Conservation (phyloP, 2,797 vertebrate genomes). For the Monodelphis domestica region DNA sequence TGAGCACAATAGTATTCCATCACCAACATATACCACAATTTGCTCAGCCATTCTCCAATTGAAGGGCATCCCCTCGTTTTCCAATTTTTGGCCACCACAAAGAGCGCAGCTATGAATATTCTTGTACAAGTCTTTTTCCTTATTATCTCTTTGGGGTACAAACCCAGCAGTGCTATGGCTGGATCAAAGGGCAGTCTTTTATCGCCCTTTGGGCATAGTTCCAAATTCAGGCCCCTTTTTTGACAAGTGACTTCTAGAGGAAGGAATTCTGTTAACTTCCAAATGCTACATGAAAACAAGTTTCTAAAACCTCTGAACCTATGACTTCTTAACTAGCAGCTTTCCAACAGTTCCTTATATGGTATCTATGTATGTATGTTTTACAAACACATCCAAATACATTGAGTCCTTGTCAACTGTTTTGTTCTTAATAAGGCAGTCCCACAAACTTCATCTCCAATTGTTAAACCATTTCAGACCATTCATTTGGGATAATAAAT, state of each 20-base stretch:
- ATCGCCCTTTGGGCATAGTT: too few species aligned
- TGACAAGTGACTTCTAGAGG: neutral
- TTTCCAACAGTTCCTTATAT: constrained; percentile 46
- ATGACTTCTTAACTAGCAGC: constrained; percentile 29
- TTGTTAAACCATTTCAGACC: constrained; percentile 36
- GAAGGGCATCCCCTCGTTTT: too few species aligned
- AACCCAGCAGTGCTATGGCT: too few species aligned
- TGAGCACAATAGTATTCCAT: too few species aligned
- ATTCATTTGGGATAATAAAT: constrained; percentile 52
- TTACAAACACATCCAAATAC: constrained; percentile 37
- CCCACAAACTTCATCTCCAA: constrained; percentile 36
- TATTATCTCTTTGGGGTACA: too few species aligned
- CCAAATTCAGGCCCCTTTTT: neutral
- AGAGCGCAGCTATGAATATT: too few species aligned
- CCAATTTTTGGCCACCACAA: too few species aligned
- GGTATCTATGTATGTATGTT: constrained; percentile 43
- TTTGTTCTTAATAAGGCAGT: constrained; percentile 36
- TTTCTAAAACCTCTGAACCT: constrained; percentile 41
- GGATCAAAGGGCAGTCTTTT: too few species aligned
- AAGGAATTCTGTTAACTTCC: neutral
- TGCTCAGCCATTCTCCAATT: too few species aligned
- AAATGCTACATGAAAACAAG: neutral
- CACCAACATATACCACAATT: too few species aligned
- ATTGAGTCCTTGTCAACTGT: neutral
- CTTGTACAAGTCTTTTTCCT: too few species aligned